Conservation (phyloP, 1,140 invertebrate species). For the Papilio machaon region DNA sequence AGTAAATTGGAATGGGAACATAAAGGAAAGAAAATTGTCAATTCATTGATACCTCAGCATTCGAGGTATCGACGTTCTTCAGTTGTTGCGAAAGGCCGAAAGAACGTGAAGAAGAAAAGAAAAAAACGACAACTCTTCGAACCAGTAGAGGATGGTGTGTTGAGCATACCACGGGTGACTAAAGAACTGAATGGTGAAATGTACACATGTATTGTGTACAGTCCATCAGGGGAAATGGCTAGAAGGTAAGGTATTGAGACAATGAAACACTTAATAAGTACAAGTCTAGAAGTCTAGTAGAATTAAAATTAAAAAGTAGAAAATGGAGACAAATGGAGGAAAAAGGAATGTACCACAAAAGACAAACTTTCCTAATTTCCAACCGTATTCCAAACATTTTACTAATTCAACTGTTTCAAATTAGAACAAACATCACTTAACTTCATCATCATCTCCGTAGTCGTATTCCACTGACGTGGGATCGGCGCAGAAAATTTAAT, state of each 20-base stretch:
- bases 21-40: slow-evolving; percentile 73
- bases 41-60: slow-evolving; percentile 62
- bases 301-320: too few species aligned
- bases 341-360: too few species aligned
- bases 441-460: too few species aligned
- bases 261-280: too few species aligned
- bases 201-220: slow-evolving; percentile 92
- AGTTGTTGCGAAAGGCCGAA: slow-evolving; percentile 47
- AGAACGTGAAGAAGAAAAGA: slow-evolving; percentile 56
- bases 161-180: slow-evolving; percentile 89
- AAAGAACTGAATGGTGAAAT: slow-evolving; percentile 85
- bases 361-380: too few species aligned
- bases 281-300: too few species aligned
- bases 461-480: too few species aligned
- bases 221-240: slow-evolving; percentile 89
- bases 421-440: too few species aligned
- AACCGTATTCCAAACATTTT: too few species aligned
- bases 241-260: slow-evolving; percentile 71
- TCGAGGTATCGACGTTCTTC: slow-evolving; percentile 59
- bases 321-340: too few species aligned
- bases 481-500: too few species aligned
- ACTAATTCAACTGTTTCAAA: too few species aligned
- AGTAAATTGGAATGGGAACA: slow-evolving; percentile 81
- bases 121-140: slow-evolving; percentile 72
- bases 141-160: slow-evolving; percentile 73